These are phyloP conservation scores for Saimiri boliviensis DNA, from an alignment of 2,113 vertebrate species.

Conservation along the genomic window DNA sequence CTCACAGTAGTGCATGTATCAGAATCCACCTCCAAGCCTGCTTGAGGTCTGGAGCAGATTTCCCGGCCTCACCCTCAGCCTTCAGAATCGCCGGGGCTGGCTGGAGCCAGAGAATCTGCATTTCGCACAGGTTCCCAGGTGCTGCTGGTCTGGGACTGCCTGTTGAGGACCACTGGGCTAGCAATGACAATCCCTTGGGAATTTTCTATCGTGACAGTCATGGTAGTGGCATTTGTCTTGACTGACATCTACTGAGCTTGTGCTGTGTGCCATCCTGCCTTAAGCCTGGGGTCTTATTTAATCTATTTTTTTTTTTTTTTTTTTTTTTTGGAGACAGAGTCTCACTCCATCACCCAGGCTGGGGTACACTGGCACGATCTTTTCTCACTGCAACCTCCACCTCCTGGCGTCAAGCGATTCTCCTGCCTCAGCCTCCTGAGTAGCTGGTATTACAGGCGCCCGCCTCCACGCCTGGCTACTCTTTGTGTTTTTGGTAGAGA, in stretches of 20 bases:
- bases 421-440: too few relatives aligned
- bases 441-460: too few relatives aligned
- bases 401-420: too few relatives aligned
- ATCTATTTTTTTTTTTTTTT: not conserved
- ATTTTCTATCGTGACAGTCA: rapidly evolving
- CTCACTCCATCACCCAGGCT: too few relatives aligned
- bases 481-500: too few relatives aligned
- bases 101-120: not conserved
- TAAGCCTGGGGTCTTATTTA: not conserved
- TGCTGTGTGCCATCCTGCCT: not conserved
- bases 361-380: too few relatives aligned
- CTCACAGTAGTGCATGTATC: not conserved
- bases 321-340: too few relatives aligned
- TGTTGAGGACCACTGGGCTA: not conserved
- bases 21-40: not conserved
- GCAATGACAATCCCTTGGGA: not conserved
- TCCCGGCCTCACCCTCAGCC: rapidly evolving
- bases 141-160: not conserved
- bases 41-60: not conserved
- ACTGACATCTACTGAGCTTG: not conserved
- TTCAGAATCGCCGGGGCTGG: not conserved
- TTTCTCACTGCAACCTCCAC: too few relatives aligned
- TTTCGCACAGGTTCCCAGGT: not conserved
- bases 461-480: too few relatives aligned
- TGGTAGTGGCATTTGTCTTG: not conserved